Base-by-base conservation (phyloP, 30 jellyfish, hydroid and myxozoan species). In the Hydra vulgaris region DNA sequence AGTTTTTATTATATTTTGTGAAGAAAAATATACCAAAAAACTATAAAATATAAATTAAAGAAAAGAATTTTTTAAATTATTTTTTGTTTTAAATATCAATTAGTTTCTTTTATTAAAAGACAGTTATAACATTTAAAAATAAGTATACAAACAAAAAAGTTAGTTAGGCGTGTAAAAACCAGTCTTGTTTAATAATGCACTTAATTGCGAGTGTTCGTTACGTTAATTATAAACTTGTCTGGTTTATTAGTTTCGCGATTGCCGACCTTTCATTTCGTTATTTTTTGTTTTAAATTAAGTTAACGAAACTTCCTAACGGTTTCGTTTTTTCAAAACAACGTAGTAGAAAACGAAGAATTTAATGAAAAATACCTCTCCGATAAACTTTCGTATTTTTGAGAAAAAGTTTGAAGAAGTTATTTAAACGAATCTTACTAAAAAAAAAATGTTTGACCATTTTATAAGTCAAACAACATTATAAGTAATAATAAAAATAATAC, bases 141-240 rank as follows among this genome's bases (percentile, higher is more conserved):
- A n/a, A n/a, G n/a, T n/a, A n/a, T n/a, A n/a, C 12, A 40, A 40
- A 5, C 61, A 40, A 40, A 40, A 40, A 40, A 3, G 75, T 68
- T 56, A 15, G n/a, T 56, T 15, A n/a, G n/a, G 71, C 17, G 16
- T n/a, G 75, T n/a, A 16, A 23, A 68, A 68, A 68, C 75, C 75
- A 23, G 75, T 20, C 27, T 68, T 20, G 75, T 68, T 68, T 68
- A 3, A 20, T 68, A 68, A 68, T 68, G 75, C 75, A 23, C 26
- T 68, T n/a, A 20, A n/a, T n/a, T n/a, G 27, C 75, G 16, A 68
- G 27, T 68, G 75, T 68, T 68, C 75, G 27, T 23, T 68, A 68
- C 25, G 25, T 68, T n/a, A 68, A 68, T 68, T 68, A 68, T 68
- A 68, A 68, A 68, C 75, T n/a, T 23, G 75, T 68, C 75, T 40